phyloP scores from a whole-genome alignment of 2,888 invertebrate genomes.

The Cheilosia urbana region DNA sequence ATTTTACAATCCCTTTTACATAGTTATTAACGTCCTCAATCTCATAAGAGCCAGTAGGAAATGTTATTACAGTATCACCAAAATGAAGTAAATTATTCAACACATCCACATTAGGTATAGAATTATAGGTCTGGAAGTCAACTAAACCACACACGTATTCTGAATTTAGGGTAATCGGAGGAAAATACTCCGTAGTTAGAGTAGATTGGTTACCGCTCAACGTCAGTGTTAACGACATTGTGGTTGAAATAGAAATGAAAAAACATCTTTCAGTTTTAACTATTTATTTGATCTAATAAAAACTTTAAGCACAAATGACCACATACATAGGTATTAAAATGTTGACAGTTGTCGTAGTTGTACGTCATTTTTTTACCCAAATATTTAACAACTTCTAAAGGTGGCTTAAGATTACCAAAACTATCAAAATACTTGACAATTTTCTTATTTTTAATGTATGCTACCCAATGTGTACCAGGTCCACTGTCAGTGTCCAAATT shows the following conservation, averaged over 20 bases:
- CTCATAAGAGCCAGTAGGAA: conserved; percentile 79
- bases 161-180: conserved; percentile 48
- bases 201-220: conserved; percentile 74
- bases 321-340: conserved; percentile 77
- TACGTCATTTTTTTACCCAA: conserved; percentile 74
- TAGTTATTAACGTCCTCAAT: conserved; percentile 77
- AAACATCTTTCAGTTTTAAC: not conserved
- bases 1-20: not conserved
- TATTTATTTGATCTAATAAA: conserved; percentile 20
- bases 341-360: conserved; percentile 78
- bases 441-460: conserved; percentile 77
- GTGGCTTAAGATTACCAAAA: conserved; percentile 80
- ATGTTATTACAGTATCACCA: conserved; percentile 71
- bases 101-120: conserved; percentile 80
- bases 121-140: conserved; percentile 76
- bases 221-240: conserved; percentile 78
- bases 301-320: conserved; percentile 79
- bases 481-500: conserved; percentile 77
- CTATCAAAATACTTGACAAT: conserved; percentile 80
- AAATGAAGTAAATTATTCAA: conserved; percentile 79
- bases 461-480: conserved; percentile 81
- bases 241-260: conserved; percentile 21
- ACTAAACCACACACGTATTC: conserved; percentile 78
- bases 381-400: conserved; percentile 79
- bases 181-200: conserved; percentile 48